These are phyloP conservation scores for Anoplius nigerrimus DNA, from an alignment of 2,888 invertebrate genomes.

Conservation along the genomic window DNA sequence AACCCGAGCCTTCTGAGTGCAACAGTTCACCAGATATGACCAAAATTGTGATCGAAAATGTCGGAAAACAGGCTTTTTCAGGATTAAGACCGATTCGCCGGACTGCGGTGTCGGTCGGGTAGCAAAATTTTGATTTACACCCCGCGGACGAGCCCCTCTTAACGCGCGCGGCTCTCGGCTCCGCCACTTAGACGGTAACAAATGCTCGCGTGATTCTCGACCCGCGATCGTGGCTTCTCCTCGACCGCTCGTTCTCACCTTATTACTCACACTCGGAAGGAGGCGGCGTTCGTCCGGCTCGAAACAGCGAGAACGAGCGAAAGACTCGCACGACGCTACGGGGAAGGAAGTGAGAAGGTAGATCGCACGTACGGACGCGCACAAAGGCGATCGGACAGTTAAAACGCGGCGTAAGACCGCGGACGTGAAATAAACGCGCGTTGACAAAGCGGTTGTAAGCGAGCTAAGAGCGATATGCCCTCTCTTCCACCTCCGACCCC, in stretches of 20 bases:
- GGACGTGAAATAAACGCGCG: slow-evolving; percentile 34
- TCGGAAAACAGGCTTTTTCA: no score
- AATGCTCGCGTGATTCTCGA: slow-evolving; percentile 57
- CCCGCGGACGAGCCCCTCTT: background rate
- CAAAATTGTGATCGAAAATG: no score
- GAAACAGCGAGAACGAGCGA: no score
- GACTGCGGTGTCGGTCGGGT: background rate
- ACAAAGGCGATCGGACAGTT: no score
- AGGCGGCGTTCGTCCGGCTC: background rate
- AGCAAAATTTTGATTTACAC: slow-evolving; percentile 39
- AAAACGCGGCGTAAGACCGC: slow-evolving; percentile 32
- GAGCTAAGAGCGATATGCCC: slow-evolving; percentile 47
- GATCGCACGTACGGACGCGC: background rate
- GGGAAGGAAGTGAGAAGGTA: background rate
- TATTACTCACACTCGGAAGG: slow-evolving; percentile 39
- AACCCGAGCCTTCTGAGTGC: no score
- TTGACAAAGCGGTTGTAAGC: slow-evolving; percentile 42
- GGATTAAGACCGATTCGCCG: no score
- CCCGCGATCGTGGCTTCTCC: slow-evolving; percentile 39
- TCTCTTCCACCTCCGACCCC: slow-evolving; percentile 37
- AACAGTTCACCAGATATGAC: no score
- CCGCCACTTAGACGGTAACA: slow-evolving; percentile 52
- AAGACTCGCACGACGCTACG: slow-evolving; percentile 26
- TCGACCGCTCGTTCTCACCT: slow-evolving; percentile 48
- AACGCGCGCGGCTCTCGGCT: background rate